Conservation (phyloP, 2,888 invertebrate genomes). For the Nomada fucata region DNA sequence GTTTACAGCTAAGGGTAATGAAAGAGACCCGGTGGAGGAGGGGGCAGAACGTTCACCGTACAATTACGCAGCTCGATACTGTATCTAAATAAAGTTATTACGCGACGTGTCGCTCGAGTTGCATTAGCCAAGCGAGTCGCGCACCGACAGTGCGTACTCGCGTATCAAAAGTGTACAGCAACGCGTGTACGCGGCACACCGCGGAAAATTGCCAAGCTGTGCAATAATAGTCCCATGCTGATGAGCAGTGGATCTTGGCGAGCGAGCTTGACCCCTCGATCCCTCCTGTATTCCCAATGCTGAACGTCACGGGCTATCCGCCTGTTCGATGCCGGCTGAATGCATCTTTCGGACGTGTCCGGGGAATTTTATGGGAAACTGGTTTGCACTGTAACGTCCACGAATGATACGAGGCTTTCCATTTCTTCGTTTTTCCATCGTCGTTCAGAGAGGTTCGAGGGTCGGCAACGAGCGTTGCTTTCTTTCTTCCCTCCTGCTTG, state of each 20-base stretch:
- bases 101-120: slow-evolving; percentile 70
- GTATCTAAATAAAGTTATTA: slow-evolving; percentile 77
- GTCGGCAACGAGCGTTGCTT: slow-evolving; percentile 23
- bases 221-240: slow-evolving; percentile 71
- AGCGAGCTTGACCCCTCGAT: slow-evolving; percentile 51
- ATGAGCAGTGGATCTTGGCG: slow-evolving; percentile 61
- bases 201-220: slow-evolving; percentile 29
- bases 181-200: slow-evolving; percentile 11
- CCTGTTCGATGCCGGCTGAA: slow-evolving; percentile 31
- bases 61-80: slow-evolving; percentile 74
- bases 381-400: slow-evolving; percentile 40
- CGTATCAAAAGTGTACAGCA: not conserved
- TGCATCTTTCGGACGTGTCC: slow-evolving; percentile 25
- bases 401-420: slow-evolving; percentile 30
- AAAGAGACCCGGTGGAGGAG: not conserved
- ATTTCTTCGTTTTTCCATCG: not conserved
- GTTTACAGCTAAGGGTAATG: slow-evolving; percentile 63
- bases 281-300: slow-evolving; percentile 44
- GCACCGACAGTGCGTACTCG: slow-evolving; percentile 43
- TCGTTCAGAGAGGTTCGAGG: not conserved
- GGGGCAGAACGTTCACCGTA: slow-evolving; percentile 60
- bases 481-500: slow-evolving; percentile 12
- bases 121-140: slow-evolving; percentile 65
- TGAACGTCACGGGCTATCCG: slow-evolving; percentile 27
- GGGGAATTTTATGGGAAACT: slow-evolving; percentile 41